A percentile compares a stretch with the other conserved stretches of the same genome.
Evolutionary conservation across 2,888 invertebrate genomes (phyloP).

Genomic region (Heliothis peltigera): DNA sequence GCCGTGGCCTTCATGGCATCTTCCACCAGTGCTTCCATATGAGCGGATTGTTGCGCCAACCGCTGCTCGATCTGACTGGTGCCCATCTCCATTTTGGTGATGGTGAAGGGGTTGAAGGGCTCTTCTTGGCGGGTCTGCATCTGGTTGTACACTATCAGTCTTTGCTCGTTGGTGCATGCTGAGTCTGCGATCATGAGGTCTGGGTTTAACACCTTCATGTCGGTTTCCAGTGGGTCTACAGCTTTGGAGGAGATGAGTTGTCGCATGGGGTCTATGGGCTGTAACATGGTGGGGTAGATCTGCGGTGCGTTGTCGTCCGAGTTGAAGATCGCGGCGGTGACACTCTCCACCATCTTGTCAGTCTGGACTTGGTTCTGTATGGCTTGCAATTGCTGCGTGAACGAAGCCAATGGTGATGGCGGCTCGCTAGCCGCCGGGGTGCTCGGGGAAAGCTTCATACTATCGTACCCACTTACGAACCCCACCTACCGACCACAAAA

Average conservation of each 20-base stretch:
- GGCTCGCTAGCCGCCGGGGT: slow-evolving; percentile 77
- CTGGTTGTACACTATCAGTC: slow-evolving; percentile 75
- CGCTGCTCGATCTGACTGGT: slow-evolving; percentile 79
- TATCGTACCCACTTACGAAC: slow-evolving; percentile 82
- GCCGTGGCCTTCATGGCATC: slow-evolving; percentile 86
- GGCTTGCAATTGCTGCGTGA: slow-evolving; percentile 86
- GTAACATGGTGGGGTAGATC: slow-evolving; percentile 78
- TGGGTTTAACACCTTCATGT: slow-evolving; percentile 78
- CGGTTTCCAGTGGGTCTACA: slow-evolving; percentile 70
- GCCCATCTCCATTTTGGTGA: slow-evolving; percentile 81
- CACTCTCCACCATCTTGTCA: slow-evolving; percentile 88
- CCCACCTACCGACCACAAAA: slow-evolving; percentile 67
- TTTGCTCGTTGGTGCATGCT: slow-evolving; percentile 71
- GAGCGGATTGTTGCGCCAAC: slow-evolving; percentile 82
- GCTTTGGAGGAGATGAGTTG: slow-evolving; percentile 77
- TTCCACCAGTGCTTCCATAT: slow-evolving; percentile 86
- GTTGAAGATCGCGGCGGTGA: slow-evolving; percentile 88
- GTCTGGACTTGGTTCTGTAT: slow-evolving; percentile 87
- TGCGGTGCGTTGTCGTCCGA: slow-evolving; percentile 77
- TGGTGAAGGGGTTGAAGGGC: slow-evolving; percentile 81
- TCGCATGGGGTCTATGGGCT: slow-evolving; percentile 63
- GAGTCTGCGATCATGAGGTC: slow-evolving; percentile 78
- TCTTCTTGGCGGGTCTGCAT: slow-evolving; percentile 69
- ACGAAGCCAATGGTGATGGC: slow-evolving; percentile 81
- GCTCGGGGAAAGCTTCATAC: slow-evolving; percentile 89